Evolutionary conservation across 2,888 invertebrate species (phyloP).

Genomic region (Oxyscelio sp.): DNA sequence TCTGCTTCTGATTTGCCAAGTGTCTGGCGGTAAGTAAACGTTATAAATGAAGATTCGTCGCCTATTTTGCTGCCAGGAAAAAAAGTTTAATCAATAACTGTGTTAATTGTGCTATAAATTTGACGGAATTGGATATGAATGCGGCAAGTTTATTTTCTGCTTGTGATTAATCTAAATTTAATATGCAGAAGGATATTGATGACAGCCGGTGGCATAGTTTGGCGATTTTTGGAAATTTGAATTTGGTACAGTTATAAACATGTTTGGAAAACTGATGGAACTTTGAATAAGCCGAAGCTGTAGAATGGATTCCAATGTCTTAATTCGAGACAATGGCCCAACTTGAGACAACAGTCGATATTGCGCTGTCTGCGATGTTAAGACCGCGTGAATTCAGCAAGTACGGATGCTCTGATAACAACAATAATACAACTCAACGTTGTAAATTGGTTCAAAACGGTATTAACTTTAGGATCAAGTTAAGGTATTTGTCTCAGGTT

Average conservation of each 20-base stretch:
- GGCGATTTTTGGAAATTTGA: neutral
- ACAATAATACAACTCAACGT: constrained; percentile 41
- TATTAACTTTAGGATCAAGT: constrained; percentile 45
- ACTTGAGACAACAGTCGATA: constrained; percentile 49
- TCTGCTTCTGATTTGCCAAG: constrained; percentile 95
- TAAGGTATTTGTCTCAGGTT: constrained; percentile 11
- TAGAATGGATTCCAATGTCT: constrained; percentile 33
- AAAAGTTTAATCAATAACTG: constrained; percentile 13
- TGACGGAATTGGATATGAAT: neutral
- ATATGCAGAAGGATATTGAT: no score
- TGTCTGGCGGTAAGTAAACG: constrained; percentile 93
- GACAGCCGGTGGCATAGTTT: neutral
- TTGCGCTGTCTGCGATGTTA: constrained; percentile 23
- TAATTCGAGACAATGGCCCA: constrained; percentile 50
- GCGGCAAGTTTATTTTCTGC: neutral
- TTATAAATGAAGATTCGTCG: constrained; percentile 62
- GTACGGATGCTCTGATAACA: constrained; percentile 17
- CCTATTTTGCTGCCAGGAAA: neutral
- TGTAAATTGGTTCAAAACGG: constrained; percentile 48
- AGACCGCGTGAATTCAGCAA: constrained; percentile 23
- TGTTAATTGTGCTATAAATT: constrained; percentile 14
- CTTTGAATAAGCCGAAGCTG: constrained; percentile 8
- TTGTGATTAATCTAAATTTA: constrained; percentile 13
- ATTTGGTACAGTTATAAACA: constrained; percentile 1
- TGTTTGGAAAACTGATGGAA: constrained; percentile 8